phyloP scores from a whole-genome alignment of 2,888 invertebrate genomes.

The Sinhomidia bicolor region DNA sequence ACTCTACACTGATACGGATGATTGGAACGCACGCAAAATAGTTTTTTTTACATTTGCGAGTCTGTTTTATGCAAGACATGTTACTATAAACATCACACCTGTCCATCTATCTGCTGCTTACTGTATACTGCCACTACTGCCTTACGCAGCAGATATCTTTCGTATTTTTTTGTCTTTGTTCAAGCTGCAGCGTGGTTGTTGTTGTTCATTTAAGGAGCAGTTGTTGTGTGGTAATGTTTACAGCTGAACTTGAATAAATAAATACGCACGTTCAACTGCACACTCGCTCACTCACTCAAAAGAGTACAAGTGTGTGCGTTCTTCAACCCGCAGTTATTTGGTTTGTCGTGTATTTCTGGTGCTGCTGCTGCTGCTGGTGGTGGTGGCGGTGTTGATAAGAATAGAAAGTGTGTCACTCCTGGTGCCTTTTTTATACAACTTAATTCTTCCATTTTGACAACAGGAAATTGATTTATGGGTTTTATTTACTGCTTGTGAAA shows the following conservation, averaged over 20 bases:
- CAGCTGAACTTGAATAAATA: neutral
- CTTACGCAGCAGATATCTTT: neutral
- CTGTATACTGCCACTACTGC: too few relatives aligned
- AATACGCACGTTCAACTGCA: neutral
- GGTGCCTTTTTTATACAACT: neutral
- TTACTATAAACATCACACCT: constrained; percentile 21
- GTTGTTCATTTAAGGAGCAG: neutral
- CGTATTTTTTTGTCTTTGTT: neutral
- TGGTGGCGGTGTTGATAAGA: neutral
- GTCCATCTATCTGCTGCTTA: neutral
- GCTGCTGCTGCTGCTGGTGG: neutral
- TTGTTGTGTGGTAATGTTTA: neutral
- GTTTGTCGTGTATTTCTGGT: too few relatives aligned
- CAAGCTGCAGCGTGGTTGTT: neutral
- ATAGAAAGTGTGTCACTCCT: neutral
- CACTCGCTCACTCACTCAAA: neutral
- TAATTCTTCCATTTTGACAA: neutral
- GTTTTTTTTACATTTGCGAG: neutral
- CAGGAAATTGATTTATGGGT: constrained; percentile 7
- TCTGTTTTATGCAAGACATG: neutral
- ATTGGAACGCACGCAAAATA: neutral
- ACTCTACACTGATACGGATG: neutral
- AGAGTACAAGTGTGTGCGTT: too few relatives aligned
- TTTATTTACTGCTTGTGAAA: constrained; percentile 4
- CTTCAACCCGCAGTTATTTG: neutral